These are phyloP conservation scores for Corvus moneduloides DNA, from an alignment of 2,113 vertebrate species.

Conservation along the genomic window DNA sequence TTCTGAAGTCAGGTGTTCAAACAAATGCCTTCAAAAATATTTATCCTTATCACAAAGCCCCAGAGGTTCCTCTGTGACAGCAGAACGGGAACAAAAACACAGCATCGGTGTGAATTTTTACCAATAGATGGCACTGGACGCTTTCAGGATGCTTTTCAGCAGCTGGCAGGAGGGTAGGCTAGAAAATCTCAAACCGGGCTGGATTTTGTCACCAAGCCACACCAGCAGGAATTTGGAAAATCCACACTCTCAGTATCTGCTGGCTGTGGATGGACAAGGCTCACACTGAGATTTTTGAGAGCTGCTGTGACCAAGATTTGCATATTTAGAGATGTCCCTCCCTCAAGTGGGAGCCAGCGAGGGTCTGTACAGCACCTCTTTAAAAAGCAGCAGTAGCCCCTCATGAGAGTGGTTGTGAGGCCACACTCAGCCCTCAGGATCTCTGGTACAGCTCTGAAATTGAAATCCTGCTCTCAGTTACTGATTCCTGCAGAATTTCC, in stretches of 20 bases:
- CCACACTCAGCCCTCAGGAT: not conserved
- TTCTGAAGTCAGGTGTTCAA: not conserved
- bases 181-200: not conserved
- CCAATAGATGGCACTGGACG: slow-evolving; percentile 46
- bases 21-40: not conserved
- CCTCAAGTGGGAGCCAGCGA: not conserved
- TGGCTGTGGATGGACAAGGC: not conserved
- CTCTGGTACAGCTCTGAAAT: not conserved
- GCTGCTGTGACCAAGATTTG: not conserved
- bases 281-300: not conserved
- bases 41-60: not conserved
- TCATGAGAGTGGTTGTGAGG: accelerated
- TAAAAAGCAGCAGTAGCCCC: not conserved
- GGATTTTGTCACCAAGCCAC: not conserved
- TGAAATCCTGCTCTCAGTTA: not conserved
- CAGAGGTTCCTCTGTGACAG: not conserved
- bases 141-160: not conserved
- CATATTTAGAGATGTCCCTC: not conserved
- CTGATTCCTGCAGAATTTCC: not conserved
- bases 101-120: not conserved
- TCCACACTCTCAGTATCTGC: accelerated
- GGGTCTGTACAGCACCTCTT: not conserved
- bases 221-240: not conserved
- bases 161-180: accelerated
- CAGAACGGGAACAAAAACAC: not conserved